Base-by-base conservation (phyloP, 2,113 vertebrate genomes). In the Phylloscopus trochilus region DNA sequence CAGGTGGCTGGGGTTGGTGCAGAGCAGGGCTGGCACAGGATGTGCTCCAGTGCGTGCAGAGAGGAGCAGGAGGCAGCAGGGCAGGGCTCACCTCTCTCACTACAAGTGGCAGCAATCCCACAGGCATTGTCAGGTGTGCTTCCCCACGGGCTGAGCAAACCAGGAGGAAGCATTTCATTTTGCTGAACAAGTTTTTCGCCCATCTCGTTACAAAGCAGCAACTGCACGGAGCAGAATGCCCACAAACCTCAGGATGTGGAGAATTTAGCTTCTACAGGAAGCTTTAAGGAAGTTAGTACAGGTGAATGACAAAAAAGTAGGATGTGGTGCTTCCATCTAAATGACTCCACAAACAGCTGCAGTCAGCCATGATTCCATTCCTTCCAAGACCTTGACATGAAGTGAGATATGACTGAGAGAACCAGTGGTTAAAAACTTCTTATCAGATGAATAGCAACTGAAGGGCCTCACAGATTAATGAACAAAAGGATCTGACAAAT, bases 401-500 rank as follows among this genome's bases (percentile, higher is more conserved):
- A 85, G 70, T 37, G 70, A 88, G 58, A 43, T 73, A 52, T 44
- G 47, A 56, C 33, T 53, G 51, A 51, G 30, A 63, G 24, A 30
- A 49, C 7, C 3, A 0, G 28, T 64, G 70, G 62, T 79, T 94
- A 58, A 83, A 91, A 85, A 26, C n/a, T 76, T 94, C 70, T 1
- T 62, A 83, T 85, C 75, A 88, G 70, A 73, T 92, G 67, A 88
- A 94, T 68, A 83, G n/a, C 37, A 85, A 28, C 79, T 80, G 92
- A 95, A 93, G 79, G 82, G 37, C 91, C 85, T 90, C 75, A 30
- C 41, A 76, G 93, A 92, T 93, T 88, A 96, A 94, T 85, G 82
- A 58, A 37, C 73, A 66, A 93, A 87, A 80, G 75, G 37, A 76
- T 90, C 60, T 88, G 88, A 94, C 67, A 90, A 90, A 92, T 8